These are phyloP conservation scores for Choloepus didactylus DNA, from an alignment of 2,797 vertebrate species.

Conservation along the genomic window DNA sequence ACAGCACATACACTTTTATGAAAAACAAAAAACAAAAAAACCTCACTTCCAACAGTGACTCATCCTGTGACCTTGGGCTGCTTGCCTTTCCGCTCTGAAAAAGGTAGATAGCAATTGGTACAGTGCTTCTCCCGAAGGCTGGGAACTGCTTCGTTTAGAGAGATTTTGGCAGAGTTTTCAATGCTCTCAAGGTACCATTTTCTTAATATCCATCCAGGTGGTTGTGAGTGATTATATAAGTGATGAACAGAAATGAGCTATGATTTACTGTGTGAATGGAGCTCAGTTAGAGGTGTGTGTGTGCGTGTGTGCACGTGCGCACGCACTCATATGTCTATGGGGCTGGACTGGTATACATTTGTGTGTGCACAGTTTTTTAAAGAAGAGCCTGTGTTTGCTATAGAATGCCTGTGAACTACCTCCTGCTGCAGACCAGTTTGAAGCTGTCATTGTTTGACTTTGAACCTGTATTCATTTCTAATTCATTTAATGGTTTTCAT, in stretches of 20 bases:
- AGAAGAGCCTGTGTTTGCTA: slow-evolving; percentile 6
- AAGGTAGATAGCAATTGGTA: slow-evolving; percentile 38
- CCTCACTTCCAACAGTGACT: slow-evolving; percentile 67
- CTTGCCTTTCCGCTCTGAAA: slow-evolving; percentile 55
- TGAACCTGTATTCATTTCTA: slow-evolving; percentile 1
- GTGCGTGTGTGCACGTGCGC: not conserved
- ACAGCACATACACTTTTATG: not conserved
- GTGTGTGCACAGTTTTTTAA: not conserved
- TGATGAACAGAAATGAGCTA: slow-evolving; percentile 42
- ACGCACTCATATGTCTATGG: not conserved
- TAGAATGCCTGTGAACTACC: not conserved
- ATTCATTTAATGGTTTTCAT: not conserved
- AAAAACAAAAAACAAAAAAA: not conserved
- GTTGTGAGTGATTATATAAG: slow-evolving; percentile 61
- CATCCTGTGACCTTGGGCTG: slow-evolving; percentile 73
- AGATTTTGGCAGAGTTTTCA: slow-evolving; percentile 63
- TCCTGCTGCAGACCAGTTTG: not conserved
- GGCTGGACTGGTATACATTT: not conserved
- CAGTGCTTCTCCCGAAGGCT: slow-evolving; percentile 47
- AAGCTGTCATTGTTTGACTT: not conserved
- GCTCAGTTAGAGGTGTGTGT: not conserved
- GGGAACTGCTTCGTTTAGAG: slow-evolving; percentile 53
- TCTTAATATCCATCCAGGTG: slow-evolving; percentile 64
- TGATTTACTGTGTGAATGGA: not conserved
- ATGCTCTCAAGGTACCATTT: slow-evolving; percentile 56